phyloP scores from a whole-genome alignment of 2,888 invertebrate genomes.

The Diogma glabrata region DNA sequence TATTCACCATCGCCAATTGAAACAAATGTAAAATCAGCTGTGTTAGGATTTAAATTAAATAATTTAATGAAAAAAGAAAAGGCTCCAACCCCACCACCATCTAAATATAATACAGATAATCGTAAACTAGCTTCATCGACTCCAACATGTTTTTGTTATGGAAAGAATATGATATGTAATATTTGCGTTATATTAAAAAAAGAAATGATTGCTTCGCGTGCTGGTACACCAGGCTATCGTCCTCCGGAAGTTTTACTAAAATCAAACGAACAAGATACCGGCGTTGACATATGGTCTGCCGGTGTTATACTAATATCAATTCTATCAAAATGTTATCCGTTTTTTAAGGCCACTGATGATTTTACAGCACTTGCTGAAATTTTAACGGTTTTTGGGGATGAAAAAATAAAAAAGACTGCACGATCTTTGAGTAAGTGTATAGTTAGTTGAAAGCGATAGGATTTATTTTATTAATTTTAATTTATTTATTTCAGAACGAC shows the following conservation, averaged over 20 bases:
- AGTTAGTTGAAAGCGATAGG: too few species aligned
- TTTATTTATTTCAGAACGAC: slow-evolving; percentile 34
- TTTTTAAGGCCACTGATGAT: slow-evolving; percentile 73
- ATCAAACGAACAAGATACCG: slow-evolving; percentile 65
- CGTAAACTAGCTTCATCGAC: slow-evolving; percentile 10
- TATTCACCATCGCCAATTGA: slow-evolving; percentile 17
- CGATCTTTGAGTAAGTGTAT: slow-evolving; percentile 35
- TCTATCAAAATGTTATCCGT: slow-evolving; percentile 68
- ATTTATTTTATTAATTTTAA: slow-evolving; percentile 12
- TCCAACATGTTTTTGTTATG: slow-evolving; percentile 51
- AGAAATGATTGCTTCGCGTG: slow-evolving; percentile 61
- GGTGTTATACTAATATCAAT: slow-evolving; percentile 73
- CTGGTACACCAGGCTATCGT: slow-evolving; percentile 82
- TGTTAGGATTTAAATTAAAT: slow-evolving; percentile 20
- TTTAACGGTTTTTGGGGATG: slow-evolving; percentile 63
- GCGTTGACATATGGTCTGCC: slow-evolving; percentile 82
- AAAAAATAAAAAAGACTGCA: slow-evolving; percentile 55
- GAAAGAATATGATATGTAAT: slow-evolving; percentile 54
- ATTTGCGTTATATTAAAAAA: slow-evolving; percentile 52
- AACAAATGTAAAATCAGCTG: slow-evolving; percentile 22
- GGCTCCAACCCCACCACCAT: not conserved
- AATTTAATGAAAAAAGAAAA: slow-evolving; percentile 20
- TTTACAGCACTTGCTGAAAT: slow-evolving; percentile 71
- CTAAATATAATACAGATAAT: slow-evolving; percentile 7
- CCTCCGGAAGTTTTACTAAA: slow-evolving; percentile 79